Conservation (phyloP, 2,888 invertebrate species). For the Willowsia nigromaculata region DNA sequence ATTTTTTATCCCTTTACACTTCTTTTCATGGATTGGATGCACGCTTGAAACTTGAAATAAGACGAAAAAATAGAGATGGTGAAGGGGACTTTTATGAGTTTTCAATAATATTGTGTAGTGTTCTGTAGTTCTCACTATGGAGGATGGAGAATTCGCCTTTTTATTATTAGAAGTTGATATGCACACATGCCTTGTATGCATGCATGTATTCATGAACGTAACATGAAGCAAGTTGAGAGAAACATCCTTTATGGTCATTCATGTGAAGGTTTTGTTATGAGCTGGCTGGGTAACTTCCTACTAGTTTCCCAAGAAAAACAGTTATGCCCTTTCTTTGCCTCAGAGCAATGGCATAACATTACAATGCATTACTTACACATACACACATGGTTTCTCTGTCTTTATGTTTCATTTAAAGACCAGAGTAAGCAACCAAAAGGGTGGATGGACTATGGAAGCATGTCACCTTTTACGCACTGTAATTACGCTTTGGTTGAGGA, state of each 20-base stretch:
- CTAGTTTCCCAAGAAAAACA: neutral
- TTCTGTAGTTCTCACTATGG: neutral
- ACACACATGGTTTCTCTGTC: neutral
- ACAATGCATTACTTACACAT: neutral
- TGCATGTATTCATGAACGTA: neutral
- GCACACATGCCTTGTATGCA: neutral
- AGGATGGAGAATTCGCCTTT: neutral
- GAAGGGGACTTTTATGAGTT: conserved; percentile 22
- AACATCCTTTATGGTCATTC: neutral
- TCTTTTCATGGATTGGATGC: neutral
- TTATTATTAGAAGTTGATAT: no score
- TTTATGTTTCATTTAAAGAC: neutral
- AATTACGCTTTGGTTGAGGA: neutral
- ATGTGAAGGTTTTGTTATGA: conserved; percentile 3
- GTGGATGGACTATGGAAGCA: neutral
- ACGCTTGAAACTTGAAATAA: neutral
- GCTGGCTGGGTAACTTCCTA: neutral
- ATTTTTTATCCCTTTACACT: neutral
- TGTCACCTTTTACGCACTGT: neutral
- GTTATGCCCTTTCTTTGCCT: neutral
- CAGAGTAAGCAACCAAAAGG: neutral
- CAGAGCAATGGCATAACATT: neutral
- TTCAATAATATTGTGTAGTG: neutral
- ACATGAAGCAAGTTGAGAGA: neutral
- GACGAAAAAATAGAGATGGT: neutral